Conservation (phyloP, 2,797 vertebrate genomes). For the Ptychobarbus kaznakovi region DNA sequence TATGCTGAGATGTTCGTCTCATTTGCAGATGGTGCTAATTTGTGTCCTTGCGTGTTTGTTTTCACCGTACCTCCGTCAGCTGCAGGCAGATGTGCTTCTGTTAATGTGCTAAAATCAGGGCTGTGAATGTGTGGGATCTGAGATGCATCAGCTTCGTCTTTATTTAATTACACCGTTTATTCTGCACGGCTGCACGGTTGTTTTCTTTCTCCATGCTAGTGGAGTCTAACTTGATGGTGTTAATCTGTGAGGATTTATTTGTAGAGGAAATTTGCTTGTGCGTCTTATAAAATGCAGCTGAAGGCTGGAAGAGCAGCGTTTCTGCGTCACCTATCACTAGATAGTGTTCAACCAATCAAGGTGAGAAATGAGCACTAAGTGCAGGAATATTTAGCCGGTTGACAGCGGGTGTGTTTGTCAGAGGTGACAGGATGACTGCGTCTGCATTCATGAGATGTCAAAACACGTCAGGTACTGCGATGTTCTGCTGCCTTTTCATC, state of each 20-base stretch:
- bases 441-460: conserved; percentile 8
- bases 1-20: neutral
- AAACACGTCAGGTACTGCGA: neutral
- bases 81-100: conserved; percentile 18
- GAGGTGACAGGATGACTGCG: neutral
- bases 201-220: neutral
- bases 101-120: conserved; percentile 12
- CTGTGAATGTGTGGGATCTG: conserved; percentile 1
- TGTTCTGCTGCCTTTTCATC: neutral
- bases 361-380: conserved; percentile 23
- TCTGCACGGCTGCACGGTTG: neutral
- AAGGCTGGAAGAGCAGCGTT: neutral
- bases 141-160: neutral
- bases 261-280: neutral
- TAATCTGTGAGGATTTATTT: neutral
- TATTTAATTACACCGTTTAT: conserved; percentile 13
- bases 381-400: neutral
- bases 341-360: neutral
- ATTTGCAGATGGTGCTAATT: conserved; percentile 24
- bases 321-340: neutral
- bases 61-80: neutral
- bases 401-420: neutral
- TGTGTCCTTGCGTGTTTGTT: conserved; percentile 25
- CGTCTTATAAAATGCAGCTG: neutral
- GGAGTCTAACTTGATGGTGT: neutral